A percentile compares a stretch with the other conserved stretches of the same genome.
Evolutionary conservation across 35 echinoderm and acorn worm species (phyloP).

Genomic region (Ophiothrix spiculata): DNA sequence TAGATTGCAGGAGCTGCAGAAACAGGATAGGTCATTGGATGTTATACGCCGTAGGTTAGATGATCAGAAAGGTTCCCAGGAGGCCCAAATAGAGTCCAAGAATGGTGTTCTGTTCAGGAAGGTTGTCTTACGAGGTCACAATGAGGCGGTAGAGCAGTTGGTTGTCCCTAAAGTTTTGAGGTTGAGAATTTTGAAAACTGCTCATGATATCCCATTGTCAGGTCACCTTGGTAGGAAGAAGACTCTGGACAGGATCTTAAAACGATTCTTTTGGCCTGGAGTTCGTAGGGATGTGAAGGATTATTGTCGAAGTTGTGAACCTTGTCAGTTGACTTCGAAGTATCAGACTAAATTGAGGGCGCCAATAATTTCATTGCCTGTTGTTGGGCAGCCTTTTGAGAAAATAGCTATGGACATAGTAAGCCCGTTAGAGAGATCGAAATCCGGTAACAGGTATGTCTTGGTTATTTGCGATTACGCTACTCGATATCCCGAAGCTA

Average conservation of each 20-base stretch:
- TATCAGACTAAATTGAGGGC: neutral
- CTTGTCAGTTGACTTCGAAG: constrained; percentile 23
- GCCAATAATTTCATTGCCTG: no score
- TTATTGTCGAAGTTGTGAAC: constrained; percentile 32
- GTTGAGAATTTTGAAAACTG: neutral
- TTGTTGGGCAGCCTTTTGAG: no score
- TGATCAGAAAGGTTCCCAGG: neutral
- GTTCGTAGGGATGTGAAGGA: constrained; percentile 6
- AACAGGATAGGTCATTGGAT: neutral
- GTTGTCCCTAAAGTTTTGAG: neutral
- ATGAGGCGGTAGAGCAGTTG: neutral
- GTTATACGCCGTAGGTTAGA: neutral
- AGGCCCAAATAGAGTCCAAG: neutral
- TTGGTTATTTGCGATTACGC: constrained; percentile 44
- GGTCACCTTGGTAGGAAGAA: constrained; percentile 46
- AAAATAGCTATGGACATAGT: constrained; percentile 60
- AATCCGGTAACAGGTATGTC: constrained; percentile 41
- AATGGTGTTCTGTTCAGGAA: neutral
- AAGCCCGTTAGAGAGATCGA: constrained; percentile 41
- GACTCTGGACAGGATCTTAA: constrained; percentile 27
- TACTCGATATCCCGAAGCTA: constrained; percentile 25
- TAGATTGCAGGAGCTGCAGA: neutral
- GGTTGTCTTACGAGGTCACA: neutral
- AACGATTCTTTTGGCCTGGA: constrained; percentile 34
- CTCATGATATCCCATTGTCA: constrained; percentile 39